Percentiles rank a stretch among this genome's conserved stretches.
These are phyloP conservation scores for Proales similis DNA, from an alignment of 1,140 invertebrate species.

Conservation along the genomic window DNA sequence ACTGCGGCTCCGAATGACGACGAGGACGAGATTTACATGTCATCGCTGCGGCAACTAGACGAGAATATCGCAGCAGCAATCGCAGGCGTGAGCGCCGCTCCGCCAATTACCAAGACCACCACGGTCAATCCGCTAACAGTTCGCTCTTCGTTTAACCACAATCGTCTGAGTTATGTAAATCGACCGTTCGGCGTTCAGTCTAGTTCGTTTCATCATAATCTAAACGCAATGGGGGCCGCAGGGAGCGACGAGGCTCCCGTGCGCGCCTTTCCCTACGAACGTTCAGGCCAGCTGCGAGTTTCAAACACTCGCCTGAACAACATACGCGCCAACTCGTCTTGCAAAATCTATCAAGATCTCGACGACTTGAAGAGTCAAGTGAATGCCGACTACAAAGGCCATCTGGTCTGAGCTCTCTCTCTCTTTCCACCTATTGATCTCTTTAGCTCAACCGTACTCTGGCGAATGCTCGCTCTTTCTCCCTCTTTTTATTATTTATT, in stretches of 20 bases:
- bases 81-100: slow-evolving; percentile 10
- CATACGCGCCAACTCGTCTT: slow-evolving; percentile 25
- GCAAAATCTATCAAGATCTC: slow-evolving; percentile 37
- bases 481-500: too few relatives aligned
- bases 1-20: not conserved
- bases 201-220: slow-evolving; percentile 29
- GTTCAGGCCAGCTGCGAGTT: slow-evolving; percentile 28
- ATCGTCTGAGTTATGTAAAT: slow-evolving; percentile 28
- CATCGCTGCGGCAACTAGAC: slow-evolving; percentile 22
- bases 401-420: too few relatives aligned
- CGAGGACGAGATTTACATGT: slow-evolving; percentile 31
- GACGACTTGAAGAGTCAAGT: too few relatives aligned
- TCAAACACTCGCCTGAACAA: slow-evolving; percentile 18
- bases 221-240: slow-evolving; percentile 12
- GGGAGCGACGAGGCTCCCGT: slow-evolving; percentile 5
- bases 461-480: too few relatives aligned
- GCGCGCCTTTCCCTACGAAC: slow-evolving; percentile 28
- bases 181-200: slow-evolving; percentile 10
- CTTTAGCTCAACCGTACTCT: too few relatives aligned
- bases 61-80: slow-evolving; percentile 33
- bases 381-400: slow-evolving; percentile 17
- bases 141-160: too few relatives aligned
- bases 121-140: slow-evolving; percentile 12
- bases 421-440: too few relatives aligned
- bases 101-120: not conserved